Evolutionary conservation across 2,888 invertebrate species (phyloP), one percentile per base, ranked within the genome.

Genomic region (Phyllotreta striolata): DNA sequence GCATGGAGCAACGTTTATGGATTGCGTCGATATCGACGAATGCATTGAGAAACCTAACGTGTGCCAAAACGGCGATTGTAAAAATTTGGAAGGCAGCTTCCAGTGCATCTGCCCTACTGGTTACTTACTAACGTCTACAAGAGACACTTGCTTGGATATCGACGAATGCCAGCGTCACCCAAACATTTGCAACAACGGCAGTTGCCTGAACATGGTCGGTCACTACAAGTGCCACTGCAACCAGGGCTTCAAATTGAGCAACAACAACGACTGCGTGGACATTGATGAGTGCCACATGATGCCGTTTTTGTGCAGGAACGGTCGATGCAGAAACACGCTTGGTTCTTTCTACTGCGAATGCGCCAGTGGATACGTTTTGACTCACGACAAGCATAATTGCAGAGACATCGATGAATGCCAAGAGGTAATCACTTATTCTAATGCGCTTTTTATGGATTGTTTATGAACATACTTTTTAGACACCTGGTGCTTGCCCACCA

Each of bases 281-380:
- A 85, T 93, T 63, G 92, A 94, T 81, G 94, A 94, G 81, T 94
- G 94, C 73, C 87, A 91, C 71, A 89, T 90, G 77, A 91, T 91
- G 84, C 91, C 92, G 52, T 91, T 91, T 81, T 87, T 93, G 62
- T 96, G 96, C 78, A 87, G 93, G 71, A 94, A 95, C 77, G 93
- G 93, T 0, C 85, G 91, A 55, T 94, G 94, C 76, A 86, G 89
- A 70, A 94, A 94, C 81, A 89, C 89, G 0, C 83, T 89, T 62
- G 93, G 93, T 37, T 90, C 91, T 13, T 94, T 91, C 82, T 86
- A 85, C 68, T 94, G 93, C 81, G 91, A 91, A 77, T 94, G 94
- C 80, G 89, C 91, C 5, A 84, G 88, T 13, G 94, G 95, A 0
- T 94, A 92, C 79, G 84, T 87, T 24, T 84, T 93, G 4, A 87